These are phyloP conservation scores for Apis mellifera DNA, from an alignment of 1,140 invertebrate genomes.

Conservation along the genomic window DNA sequence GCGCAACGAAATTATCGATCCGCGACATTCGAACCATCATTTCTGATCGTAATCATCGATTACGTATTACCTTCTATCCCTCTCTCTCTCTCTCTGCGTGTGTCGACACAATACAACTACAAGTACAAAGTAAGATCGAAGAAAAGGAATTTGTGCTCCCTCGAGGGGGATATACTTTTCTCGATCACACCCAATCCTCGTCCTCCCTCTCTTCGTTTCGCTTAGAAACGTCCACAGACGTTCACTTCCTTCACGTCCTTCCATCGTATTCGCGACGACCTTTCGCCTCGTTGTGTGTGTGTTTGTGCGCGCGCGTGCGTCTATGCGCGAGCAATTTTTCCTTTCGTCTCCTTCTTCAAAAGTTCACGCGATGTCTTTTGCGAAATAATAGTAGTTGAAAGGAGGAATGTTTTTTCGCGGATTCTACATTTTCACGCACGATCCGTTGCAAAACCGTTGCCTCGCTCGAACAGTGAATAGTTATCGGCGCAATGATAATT, in stretches of 20 bases:
- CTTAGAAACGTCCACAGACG: constrained; percentile 40
- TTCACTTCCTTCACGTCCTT: constrained; percentile 58
- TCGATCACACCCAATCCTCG: constrained; percentile 39
- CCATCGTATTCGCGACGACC: constrained; percentile 50
- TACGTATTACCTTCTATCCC: neutral
- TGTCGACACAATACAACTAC: constrained; percentile 22
- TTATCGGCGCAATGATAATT: constrained; percentile 19
- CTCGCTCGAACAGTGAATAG: no score
- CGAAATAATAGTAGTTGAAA: constrained; percentile 47
- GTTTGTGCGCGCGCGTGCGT: no score
- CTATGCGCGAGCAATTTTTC: constrained; percentile 37
- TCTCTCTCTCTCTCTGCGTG: neutral
- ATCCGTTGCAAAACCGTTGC: neutral
- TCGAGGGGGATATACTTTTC: constrained; percentile 36
- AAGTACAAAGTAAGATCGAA: constrained; percentile 16
- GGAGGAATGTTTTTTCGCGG: constrained; percentile 20
- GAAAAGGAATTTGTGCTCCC: constrained; percentile 45
- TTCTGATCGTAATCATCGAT: constrained; percentile 45
- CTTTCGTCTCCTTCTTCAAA: constrained; percentile 43
- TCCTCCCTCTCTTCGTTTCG: neutral
- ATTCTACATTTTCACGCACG: constrained; percentile 9
- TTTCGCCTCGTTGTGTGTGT: constrained; percentile 44
- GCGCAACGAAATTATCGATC: constrained; percentile 24
- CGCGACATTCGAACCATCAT: constrained; percentile 38
- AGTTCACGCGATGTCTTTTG: constrained; percentile 55